Conservation (phyloP, 2,113 vertebrate genomes). For the Heliornis fulica region DNA sequence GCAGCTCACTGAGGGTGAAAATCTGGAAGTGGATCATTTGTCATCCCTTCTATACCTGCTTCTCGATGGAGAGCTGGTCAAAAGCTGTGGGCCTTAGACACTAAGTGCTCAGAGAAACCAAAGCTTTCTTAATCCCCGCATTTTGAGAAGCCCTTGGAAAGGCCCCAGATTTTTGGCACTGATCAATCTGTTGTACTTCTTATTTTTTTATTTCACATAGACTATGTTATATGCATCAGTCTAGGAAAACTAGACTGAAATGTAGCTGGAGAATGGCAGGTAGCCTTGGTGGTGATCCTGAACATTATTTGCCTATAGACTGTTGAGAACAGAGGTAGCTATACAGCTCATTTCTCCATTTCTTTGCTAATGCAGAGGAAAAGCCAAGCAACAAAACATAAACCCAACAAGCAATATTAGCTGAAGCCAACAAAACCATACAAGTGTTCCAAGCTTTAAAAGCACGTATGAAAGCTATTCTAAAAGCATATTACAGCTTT, state of each 20-base stretch:
- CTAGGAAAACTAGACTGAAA: background rate
- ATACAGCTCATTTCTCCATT: background rate
- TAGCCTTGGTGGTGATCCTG: background rate
- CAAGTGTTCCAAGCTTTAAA: background rate
- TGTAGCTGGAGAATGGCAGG: background rate
- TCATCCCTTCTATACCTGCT: background rate
- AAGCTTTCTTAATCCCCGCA: background rate
- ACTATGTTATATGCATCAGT: background rate
- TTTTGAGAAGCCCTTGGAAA: background rate
- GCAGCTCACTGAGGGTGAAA: background rate
- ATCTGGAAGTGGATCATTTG: background rate
- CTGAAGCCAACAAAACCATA: background rate
- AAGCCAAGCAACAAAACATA: background rate
- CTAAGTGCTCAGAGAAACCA: background rate
- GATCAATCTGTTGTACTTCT: background rate
- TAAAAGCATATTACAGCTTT: background rate
- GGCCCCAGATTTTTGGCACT: background rate
- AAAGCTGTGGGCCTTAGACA: background rate
- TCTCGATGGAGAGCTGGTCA: background rate
- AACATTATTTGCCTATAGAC: background rate
- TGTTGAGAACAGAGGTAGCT: background rate
- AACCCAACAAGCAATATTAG: background rate
- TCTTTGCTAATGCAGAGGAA: background rate
- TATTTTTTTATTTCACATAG: background rate
- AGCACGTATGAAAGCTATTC: background rate